Percentiles rank a stretch among this genome's conserved stretches.
phyloP scores from a whole-genome alignment of 2,797 vertebrate species.

The Xiphorhynchus erythropygius region DNA sequence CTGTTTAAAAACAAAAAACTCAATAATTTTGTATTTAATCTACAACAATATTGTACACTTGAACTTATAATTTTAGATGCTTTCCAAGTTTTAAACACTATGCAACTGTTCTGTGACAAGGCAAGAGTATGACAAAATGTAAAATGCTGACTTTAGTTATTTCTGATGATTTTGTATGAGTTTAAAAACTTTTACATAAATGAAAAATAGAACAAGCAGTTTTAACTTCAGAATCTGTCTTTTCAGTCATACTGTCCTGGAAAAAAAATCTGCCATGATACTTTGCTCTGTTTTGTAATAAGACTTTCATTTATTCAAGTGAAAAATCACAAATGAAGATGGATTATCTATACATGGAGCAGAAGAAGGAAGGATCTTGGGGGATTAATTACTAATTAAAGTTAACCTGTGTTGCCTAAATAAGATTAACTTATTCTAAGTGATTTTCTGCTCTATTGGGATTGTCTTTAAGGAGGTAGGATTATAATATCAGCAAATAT shows the following conservation, averaged over 20 bases:
- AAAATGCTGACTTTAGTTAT: not conserved
- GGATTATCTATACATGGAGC: not conserved
- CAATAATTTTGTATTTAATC: not conserved
- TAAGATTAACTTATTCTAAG: not conserved
- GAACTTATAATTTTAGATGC: not conserved
- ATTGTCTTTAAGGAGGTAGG: not conserved
- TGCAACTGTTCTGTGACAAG: not conserved
- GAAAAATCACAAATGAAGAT: not conserved
- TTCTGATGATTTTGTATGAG: too few relatives aligned
- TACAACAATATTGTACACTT: not conserved
- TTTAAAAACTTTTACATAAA: not conserved
- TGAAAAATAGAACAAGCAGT: not conserved
- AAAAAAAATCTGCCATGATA: not conserved
- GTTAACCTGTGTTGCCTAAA: not conserved
- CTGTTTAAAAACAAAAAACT: not conserved
- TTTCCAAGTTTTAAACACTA: not conserved
- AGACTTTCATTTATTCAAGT: not conserved
- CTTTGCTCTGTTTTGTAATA: not conserved
- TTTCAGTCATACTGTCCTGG: not conserved
- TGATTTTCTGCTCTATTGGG: conserved; percentile 43
- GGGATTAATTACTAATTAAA: conserved; percentile 13
- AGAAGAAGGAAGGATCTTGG: not conserved
- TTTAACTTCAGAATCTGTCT: not conserved
- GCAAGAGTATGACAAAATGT: not conserved
- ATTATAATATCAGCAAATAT: not conserved